Base-by-base conservation (phyloP, 2,113 vertebrate species). In the Theristicus caerulescens region DNA sequence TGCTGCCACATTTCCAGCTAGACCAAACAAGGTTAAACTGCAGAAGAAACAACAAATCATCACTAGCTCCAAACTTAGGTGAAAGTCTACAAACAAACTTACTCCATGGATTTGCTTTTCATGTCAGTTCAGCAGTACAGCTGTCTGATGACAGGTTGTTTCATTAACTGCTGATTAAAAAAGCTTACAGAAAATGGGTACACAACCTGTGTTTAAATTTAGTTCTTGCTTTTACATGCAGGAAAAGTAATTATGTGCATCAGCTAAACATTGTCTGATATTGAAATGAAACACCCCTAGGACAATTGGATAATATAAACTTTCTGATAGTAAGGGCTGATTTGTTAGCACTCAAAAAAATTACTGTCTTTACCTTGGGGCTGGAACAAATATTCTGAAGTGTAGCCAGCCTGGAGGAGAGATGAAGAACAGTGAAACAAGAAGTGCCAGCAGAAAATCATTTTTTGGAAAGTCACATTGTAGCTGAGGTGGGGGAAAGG, bases 1-100 rank as follows among this genome's bases (percentile, higher is more conserved):
- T 31, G n/a, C 82, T 88, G 79, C 72, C 65, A 91, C 61, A 67
- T 94, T 86, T 94, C 73, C 62, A 96, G 71, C 79, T 95, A 97
- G 94, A 97, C 96, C 96, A 97, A 97, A 96, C 95, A 97, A 96
- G 87, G 82, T 81, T 82, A 82, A 93, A 73, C 88, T 94, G 84
- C 42, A 97, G 83, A 88, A 96, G 89, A 93, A 96, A 55, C 81
- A 96, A 91, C 88, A 97, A 96, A 96, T 86, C 91, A 67, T 84
- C 88, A 71, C 87, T 57, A 93, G 49, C 31, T 85, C 69, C 87
- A 88, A 97, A 86, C 38, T 65, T 65, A 88, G 80, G 95, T 94
- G 90, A 77, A 96, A 74, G 59, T 72, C 96, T 78, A 74, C 86
- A 97, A 96, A 93, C 86, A 96, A 95, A 94, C 72, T 80, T 36